Percentiles rank a stretch among this genome's conserved stretches.
Evolutionary conservation across 2,113 vertebrate species (phyloP).

Genomic region (Sialia sialis): DNA sequence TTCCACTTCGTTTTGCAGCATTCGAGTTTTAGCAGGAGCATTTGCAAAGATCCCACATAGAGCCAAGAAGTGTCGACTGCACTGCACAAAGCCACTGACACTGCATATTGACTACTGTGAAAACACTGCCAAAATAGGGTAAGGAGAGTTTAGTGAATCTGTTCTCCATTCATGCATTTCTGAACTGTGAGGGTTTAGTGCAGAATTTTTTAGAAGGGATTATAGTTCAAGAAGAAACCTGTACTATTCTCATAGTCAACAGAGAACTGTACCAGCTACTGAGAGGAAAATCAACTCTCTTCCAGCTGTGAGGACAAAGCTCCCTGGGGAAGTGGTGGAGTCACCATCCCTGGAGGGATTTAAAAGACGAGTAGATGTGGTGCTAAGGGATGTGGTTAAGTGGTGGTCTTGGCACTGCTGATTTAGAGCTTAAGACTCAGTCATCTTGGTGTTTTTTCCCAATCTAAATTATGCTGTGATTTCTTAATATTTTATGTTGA

Average conservation of each 20-base stretch:
- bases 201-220: not conserved
- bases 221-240: not conserved
- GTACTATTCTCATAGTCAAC: not conserved
- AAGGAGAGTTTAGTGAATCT: constrained; percentile 38
- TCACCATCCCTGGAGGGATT: not conserved
- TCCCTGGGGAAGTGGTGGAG: not conserved
- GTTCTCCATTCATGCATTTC: accelerated
- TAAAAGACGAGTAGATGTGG: too few relatives aligned
- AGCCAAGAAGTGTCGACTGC: constrained; percentile 81
- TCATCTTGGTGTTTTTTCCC: accelerated
- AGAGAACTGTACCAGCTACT: not conserved
- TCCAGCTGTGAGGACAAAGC: not conserved
- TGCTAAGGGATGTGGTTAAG: not conserved
- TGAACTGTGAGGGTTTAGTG: not conserved
- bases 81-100: constrained; percentile 78
- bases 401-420: too few relatives aligned
- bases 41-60: constrained; percentile 85
- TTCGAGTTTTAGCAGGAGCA: constrained; percentile 68
- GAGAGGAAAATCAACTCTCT: not conserved
- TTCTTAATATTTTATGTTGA: not conserved
- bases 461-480: not conserved
- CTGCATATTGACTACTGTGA: constrained; percentile 73
- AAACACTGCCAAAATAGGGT: constrained; percentile 79
- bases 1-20: constrained; percentile 64
- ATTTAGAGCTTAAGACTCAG: not conserved